Conservation (phyloP, 2,113 vertebrate species). For the Petaurus breviceps region DNA sequence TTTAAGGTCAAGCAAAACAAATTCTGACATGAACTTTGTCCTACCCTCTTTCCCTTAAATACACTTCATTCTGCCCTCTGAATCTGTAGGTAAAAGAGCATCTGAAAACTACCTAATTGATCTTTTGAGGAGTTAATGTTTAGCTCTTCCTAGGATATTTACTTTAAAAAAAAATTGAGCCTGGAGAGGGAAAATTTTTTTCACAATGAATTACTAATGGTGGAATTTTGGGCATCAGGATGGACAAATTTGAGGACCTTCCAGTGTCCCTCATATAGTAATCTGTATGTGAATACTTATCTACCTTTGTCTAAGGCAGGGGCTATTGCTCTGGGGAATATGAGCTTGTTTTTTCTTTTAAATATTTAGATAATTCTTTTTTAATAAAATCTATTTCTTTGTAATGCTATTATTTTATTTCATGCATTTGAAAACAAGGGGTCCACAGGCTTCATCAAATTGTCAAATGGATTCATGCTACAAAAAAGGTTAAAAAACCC, state of each 20-base stretch:
- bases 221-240: neutral
- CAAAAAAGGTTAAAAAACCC: neutral
- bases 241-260: neutral
- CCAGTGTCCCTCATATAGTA: neutral
- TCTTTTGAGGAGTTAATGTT: neutral
- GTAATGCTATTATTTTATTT: neutral
- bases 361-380: neutral
- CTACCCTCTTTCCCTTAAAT: neutral
- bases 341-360: neutral
- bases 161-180: neutral
- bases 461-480: neutral
- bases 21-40: neutral
- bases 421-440: neutral
- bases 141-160: neutral
- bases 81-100: neutral
- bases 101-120: neutral
- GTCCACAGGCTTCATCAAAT: neutral
- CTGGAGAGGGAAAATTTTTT: neutral
- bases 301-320: neutral
- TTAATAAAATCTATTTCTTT: neutral
- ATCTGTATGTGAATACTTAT: neutral
- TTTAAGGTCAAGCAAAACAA: neutral
- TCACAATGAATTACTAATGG: neutral
- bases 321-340: neutral
- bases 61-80: neutral